Base-by-base conservation (phyloP, 2,113 vertebrate species). In the Passer domesticus region DNA sequence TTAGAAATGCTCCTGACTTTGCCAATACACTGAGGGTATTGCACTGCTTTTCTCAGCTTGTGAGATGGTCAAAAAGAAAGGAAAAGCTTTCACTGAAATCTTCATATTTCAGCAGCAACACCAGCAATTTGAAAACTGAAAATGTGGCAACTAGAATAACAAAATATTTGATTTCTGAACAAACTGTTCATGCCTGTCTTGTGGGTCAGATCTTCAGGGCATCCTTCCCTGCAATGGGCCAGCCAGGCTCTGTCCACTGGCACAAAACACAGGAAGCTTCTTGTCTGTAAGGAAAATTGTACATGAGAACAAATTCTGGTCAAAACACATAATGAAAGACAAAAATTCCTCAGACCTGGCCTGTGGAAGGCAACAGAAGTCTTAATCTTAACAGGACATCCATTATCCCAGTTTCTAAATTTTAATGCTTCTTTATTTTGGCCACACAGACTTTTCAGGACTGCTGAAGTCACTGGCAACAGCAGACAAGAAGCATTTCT, bases 241-340 rank as follows among this genome's bases (percentile, higher is more conserved):
- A 94, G 39, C 7, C 30, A 35, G 60, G 22, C 5, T n/a, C 11
- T 16, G 17, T 37, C 31, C 50, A n/a, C 37, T 28, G 31, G 13
- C 13, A 27, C 0, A 1, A 72, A 53, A 81, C 41, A 46, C 11
- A 4, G 31, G 24, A n/a, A 33, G 1, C 18, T 62, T n/a, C 33
- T 55, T 62, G 3, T 37, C 53, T 64, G 41, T 47, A 64, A 84
- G 44, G 28, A 87, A 78, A 87, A 78, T 0, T 16, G 3, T 39
- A 30, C 15, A 7, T 4, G 23, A 78, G 37, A 76, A 59, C 5
- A 39, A 81, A 37, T 53, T 69, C n/a, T 80, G 7, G 10, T 27
- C 18, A 1, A 2, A 89, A 47, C 10, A 3, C 23, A 70, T 47
- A 6, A 7, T 20, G 15, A 81, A 78, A 94, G 27, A 66, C 4